Percentiles rank a stretch among this genome's conserved stretches.
Evolutionary conservation across 2,888 invertebrate species (phyloP).

Genomic region (Leucophenga maculata): DNA sequence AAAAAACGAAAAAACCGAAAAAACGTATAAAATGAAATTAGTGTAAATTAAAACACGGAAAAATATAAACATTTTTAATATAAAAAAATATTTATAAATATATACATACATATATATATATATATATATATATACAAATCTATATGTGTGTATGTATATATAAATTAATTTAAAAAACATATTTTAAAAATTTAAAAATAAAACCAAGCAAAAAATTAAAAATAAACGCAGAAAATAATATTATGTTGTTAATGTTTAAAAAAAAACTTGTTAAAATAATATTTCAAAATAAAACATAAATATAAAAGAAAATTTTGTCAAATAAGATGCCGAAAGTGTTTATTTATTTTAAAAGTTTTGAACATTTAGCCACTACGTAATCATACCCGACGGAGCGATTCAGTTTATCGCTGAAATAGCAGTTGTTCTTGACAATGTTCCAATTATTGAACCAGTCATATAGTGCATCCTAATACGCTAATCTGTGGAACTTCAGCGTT

Average conservation of each 20-base stretch:
- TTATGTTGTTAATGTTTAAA: constrained; percentile 73
- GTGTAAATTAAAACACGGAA: constrained; percentile 28
- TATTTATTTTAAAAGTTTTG: constrained; percentile 31
- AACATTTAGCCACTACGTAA: no score
- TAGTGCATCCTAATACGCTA: no score
- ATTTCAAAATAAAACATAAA: constrained; percentile 69
- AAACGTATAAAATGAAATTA: constrained; percentile 28
- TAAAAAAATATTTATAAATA: constrained; percentile 46
- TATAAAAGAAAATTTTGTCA: constrained; percentile 42
- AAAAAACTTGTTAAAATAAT: constrained; percentile 72
- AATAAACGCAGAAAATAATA: constrained; percentile 51
- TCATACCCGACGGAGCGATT: no score
- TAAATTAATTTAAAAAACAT: constrained; percentile 50
- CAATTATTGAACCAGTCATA: no score
- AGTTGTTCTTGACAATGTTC: no score
- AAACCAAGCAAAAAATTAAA: constrained; percentile 52
- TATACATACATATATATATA: constrained; percentile 40
- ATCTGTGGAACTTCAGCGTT: no score
- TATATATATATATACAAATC: constrained; percentile 44
- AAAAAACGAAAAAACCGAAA: constrained; percentile 29
- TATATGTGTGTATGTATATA: constrained; percentile 29
- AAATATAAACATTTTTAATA: constrained; percentile 49
- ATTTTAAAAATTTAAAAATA: constrained; percentile 62
- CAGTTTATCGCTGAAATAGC: no score
- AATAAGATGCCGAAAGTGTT: constrained; percentile 21